Base-by-base conservation (phyloP, 2,888 invertebrate species). In the Drosophila nr. perissopoda region DNA sequence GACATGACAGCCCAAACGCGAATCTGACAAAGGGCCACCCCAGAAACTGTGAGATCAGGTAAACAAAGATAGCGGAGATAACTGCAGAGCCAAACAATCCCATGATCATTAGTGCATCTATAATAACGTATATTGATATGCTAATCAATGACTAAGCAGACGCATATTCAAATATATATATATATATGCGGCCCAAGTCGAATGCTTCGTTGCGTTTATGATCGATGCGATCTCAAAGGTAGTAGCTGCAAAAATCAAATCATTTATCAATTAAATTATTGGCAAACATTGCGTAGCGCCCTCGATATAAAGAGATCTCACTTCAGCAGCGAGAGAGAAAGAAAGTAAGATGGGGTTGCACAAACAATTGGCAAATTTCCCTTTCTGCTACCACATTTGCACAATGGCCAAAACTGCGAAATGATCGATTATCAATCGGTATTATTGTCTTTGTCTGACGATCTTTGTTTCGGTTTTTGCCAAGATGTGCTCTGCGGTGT, bases 181-280 rank as follows among this genome's bases (percentile, higher is more conserved):
- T n/a, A 21, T 13, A 16, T 21, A 6, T 16, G 25, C 25, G n/a
- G 7, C 38, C 46, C 64, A 59, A 42, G 54, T 73, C 38, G 52
- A 57, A 64, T 70, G 73, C 53, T 34, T 59, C 59, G 53, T 46
- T 88, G 79, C 57, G 10, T 57, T 75, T 77, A 81, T 90, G 87
- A 90, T 87, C 74, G 90, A 87, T 87, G 84, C 59, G 76, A 81
- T 64, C 49, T 62, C 53, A 46, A 40, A 74, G 56, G 36, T 68
- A 61, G 67, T 25, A 25, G 46, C 16, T 16, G 46, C 71, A 70
- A 75, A 80, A 82, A 84, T 88, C 85, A 89, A 88, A 89, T 88
- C 90, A 89, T 88, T 91, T 88, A 91, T 91, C 88, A 88, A 88
- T 88, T 88, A 88, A 79, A 88, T 85, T 91, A 88, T 88, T 88